These are phyloP conservation scores for Tetranychus urticae DNA, from an alignment of 1,140 invertebrate genomes.

Conservation along the genomic window DNA sequence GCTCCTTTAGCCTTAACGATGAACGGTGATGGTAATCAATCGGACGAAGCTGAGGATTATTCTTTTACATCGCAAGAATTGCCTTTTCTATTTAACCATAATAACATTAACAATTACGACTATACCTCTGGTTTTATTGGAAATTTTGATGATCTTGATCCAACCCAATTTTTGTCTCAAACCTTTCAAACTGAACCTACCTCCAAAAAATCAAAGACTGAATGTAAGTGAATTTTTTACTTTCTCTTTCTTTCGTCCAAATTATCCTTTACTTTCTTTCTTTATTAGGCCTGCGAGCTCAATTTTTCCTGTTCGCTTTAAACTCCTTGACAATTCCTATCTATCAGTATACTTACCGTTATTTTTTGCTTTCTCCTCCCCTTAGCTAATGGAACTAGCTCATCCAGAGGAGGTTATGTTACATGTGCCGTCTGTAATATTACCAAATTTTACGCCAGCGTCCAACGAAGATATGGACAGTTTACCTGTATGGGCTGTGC, in stretches of 20 bases:
- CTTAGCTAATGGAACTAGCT: not conserved
- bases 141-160: not conserved
- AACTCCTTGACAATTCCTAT: not conserved
- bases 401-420: conserved; percentile 1
- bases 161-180: not conserved
- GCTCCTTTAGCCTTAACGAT: no score
- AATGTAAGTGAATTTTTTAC: not conserved
- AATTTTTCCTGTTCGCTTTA: not conserved
- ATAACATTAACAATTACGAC: not conserved
- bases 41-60: not conserved
- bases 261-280: not conserved
- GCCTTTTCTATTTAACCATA: not conserved
- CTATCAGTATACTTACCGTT: not conserved
- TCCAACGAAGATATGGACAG: conserved; percentile 29
- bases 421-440: conserved; percentile 21
- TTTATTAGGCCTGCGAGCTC: not conserved
- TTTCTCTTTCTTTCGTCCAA: not conserved
- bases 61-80: not conserved
- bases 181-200: not conserved
- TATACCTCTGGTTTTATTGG: not conserved
- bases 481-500: conserved; percentile 10
- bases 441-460: conserved; percentile 37
- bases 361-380: not conserved
- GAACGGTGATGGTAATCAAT: no score
- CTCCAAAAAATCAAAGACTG: not conserved